Evolutionary conservation across 2,113 vertebrate species (phyloP).

Genomic region (Oryzias melastigma): DNA sequence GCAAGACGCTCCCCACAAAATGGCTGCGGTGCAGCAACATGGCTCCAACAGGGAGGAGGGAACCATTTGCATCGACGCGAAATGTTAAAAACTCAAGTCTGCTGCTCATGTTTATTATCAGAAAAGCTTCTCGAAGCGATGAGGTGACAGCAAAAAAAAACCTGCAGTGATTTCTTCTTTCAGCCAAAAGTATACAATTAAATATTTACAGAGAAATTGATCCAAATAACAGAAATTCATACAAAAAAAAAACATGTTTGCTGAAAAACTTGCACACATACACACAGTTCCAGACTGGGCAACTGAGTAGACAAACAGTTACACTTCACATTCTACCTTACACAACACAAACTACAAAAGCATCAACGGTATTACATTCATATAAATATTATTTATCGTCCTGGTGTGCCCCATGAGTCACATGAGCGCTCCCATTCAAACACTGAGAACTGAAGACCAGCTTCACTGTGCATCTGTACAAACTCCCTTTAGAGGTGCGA

Average conservation of each 20-base stretch:
- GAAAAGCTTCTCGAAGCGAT: slow-evolving; percentile 21
- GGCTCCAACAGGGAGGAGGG: slow-evolving; percentile 44
- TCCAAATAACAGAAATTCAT: slow-evolving; percentile 17
- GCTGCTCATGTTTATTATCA: slow-evolving; percentile 17
- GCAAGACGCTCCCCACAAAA: slow-evolving; percentile 59
- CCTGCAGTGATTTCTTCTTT: slow-evolving; percentile 15
- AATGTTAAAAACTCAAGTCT: slow-evolving; percentile 43
- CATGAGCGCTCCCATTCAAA: slow-evolving; percentile 32
- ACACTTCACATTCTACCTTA: slow-evolving; percentile 38
- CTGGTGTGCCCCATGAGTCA: slow-evolving; percentile 22
- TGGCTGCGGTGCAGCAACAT: slow-evolving; percentile 67
- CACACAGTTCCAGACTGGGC: slow-evolving; percentile 20
- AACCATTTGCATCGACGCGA: slow-evolving; percentile 26
- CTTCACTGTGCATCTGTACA: slow-evolving; percentile 61
- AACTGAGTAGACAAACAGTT: slow-evolving; percentile 37
- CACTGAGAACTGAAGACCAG: slow-evolving; percentile 69
- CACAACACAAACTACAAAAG: slow-evolving; percentile 52
- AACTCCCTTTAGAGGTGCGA: slow-evolving; percentile 55
- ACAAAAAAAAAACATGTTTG: neutral
- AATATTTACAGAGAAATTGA: slow-evolving; percentile 37
- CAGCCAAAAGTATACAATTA: slow-evolving; percentile 14
- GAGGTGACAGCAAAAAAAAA: slow-evolving; percentile 12
- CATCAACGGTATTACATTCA: slow-evolving; percentile 58
- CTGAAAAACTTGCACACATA: slow-evolving; percentile 37
- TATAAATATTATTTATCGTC: slow-evolving; percentile 68